Percentiles rank a stretch among this genome's conserved stretches.
phyloP scores from a whole-genome alignment of 2,113 vertebrate genomes.

The Gopherus evgoodei region DNA sequence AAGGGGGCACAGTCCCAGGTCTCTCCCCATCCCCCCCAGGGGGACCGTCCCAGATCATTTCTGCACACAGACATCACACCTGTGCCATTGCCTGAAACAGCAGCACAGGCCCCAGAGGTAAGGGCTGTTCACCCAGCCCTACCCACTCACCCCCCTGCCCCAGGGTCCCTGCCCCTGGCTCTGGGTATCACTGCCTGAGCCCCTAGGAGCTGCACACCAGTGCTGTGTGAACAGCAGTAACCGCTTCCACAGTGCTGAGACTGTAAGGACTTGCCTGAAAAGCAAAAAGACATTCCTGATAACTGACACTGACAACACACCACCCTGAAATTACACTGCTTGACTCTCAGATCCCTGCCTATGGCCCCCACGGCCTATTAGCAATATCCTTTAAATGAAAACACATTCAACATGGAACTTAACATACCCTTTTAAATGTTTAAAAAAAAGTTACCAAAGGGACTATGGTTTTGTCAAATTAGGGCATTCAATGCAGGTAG shows the following conservation, averaged over 20 bases:
- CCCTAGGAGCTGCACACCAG: fast-evolving
- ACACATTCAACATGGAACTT: neutral
- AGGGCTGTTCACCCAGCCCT: neutral
- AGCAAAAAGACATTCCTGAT: neutral
- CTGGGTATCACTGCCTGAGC: fast-evolving
- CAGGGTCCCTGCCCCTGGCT: neutral
- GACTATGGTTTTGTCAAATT: neutral
- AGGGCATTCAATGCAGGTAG: neutral
- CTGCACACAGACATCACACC: too few relatives aligned
- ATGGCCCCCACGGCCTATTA: neutral
- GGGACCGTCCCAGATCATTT: too few relatives aligned
- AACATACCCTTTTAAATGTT: neutral
- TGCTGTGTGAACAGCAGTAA: neutral
- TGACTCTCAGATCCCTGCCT: neutral
- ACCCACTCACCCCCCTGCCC: fast-evolving
- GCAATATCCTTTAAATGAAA: neutral
- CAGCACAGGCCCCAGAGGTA: too few relatives aligned
- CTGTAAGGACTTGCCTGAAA: neutral
- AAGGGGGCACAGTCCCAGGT: too few relatives aligned
- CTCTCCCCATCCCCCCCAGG: too few relatives aligned
- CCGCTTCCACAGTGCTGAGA: fast-evolving
- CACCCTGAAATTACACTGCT: neutral
- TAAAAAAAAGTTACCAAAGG: neutral
- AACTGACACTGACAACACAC: neutral
- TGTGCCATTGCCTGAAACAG: too few relatives aligned